Percentiles rank a stretch among this genome's conserved stretches.
Evolutionary conservation across 2,797 vertebrate genomes (phyloP).

Genomic region (Vireo griseus): DNA sequence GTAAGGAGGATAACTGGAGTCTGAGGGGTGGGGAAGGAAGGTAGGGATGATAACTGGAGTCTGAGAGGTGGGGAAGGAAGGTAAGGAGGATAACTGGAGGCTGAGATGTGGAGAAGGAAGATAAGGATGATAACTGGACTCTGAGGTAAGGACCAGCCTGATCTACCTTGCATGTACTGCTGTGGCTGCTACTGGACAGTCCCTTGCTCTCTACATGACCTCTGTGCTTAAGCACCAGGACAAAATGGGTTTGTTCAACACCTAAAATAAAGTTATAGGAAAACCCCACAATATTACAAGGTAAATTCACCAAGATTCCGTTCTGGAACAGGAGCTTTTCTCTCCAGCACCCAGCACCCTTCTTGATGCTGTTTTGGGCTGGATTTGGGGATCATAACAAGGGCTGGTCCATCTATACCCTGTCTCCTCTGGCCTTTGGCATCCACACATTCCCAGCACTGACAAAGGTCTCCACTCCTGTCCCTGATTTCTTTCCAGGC

Average conservation of each 20-base stretch:
- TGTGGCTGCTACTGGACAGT: not conserved
- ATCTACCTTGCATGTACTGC: accelerated
- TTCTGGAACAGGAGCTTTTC: not conserved
- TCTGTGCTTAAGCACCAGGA: not conserved
- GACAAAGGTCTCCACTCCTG: accelerated
- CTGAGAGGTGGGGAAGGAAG: not conserved
- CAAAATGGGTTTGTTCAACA: not conserved
- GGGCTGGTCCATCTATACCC: accelerated
- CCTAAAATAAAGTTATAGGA: not conserved
- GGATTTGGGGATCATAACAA: not conserved
- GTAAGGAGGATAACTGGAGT: not conserved
- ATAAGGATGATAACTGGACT: not conserved
- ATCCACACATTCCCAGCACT: not conserved
- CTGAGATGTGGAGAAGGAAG: too few relatives aligned
- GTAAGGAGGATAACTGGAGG: not conserved
- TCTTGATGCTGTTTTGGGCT: not conserved
- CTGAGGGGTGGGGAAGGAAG: not conserved
- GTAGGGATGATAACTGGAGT: not conserved
- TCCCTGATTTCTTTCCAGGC: not conserved
- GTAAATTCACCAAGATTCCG: not conserved
- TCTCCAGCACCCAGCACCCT: not conserved
- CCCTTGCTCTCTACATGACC: not conserved
- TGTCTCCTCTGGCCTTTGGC: not conserved
- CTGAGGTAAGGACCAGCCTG: not conserved
- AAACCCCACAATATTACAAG: accelerated